Conservation (phyloP, 1,140 invertebrate genomes). For the Macrocentrus cingulum region DNA sequence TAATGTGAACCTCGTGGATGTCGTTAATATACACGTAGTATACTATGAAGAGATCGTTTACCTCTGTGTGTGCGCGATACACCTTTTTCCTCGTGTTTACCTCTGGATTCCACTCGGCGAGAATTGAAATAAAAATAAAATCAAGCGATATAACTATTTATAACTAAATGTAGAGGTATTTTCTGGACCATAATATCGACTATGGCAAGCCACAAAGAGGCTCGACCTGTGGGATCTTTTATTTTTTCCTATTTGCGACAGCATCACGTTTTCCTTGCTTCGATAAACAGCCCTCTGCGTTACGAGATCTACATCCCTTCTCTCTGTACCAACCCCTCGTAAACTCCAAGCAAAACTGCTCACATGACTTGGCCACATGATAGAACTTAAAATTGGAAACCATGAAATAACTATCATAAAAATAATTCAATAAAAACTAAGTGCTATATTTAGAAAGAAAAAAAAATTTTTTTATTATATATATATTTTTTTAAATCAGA, state of each 20-base stretch:
- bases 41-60: not conserved
- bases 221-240: conserved; percentile 17
- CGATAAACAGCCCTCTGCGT: conserved; percentile 18
- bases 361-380: too few species aligned
- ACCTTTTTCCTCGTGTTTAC: not conserved
- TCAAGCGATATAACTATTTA: conserved; percentile 24
- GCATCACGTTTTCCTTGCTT: conserved; percentile 25
- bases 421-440: too few species aligned
- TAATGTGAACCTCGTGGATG: conserved; percentile 44
- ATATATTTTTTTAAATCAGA: too few species aligned
- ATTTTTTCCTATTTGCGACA: conserved; percentile 18
- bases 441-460: too few species aligned
- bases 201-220: conserved; percentile 22
- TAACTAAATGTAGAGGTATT: conserved; percentile 9
- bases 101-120: too few species aligned
- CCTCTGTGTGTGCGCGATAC: conserved; percentile 2
- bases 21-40: too few species aligned
- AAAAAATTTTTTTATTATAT: too few species aligned
- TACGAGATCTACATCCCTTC: too few species aligned
- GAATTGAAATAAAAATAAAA: not conserved
- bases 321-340: too few species aligned
- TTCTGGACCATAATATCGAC: conserved; percentile 22
- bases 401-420: too few species aligned
- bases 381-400: too few species aligned
- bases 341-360: too few species aligned